Conservation (phyloP, 2,888 invertebrate genomes). For the Drosophila lacicola region DNA sequence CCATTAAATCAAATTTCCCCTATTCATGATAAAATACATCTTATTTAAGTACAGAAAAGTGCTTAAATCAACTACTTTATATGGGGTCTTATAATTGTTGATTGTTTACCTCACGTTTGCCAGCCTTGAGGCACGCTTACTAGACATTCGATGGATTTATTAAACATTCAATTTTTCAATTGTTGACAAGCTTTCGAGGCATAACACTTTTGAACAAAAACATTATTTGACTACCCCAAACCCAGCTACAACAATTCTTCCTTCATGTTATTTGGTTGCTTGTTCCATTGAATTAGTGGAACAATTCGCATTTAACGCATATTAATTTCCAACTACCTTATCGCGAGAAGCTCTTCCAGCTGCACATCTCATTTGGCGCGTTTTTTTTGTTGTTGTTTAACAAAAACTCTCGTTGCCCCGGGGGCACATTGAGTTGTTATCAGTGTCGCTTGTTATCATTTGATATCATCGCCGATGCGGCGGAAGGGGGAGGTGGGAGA, state of each 20-base stretch:
- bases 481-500: background rate
- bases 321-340: constrained; percentile 61
- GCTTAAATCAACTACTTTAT: too few relatives aligned
- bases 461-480: constrained; percentile 40
- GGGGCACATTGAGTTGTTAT: constrained; percentile 45
- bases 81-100: too few relatives aligned
- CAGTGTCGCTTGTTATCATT: constrained; percentile 60
- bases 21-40: too few relatives aligned
- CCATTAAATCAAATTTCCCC: too few relatives aligned
- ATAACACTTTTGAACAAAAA: background rate
- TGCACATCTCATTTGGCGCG: constrained; percentile 19
- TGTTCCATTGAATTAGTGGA: constrained; percentile 30
- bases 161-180: too few relatives aligned
- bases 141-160: too few relatives aligned
- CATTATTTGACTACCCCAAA: background rate
- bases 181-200: too few relatives aligned
- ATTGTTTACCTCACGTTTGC: too few relatives aligned
- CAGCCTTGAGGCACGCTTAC: too few relatives aligned
- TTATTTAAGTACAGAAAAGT: too few relatives aligned
- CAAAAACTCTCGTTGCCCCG: constrained; percentile 3
- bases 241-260: background rate
- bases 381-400: background rate
- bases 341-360: constrained; percentile 14
- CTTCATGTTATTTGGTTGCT: background rate
- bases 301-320: constrained; percentile 55